phyloP scores from a whole-genome alignment of 2,113 vertebrate genomes.

The Datnioides undecimradiatus region DNA sequence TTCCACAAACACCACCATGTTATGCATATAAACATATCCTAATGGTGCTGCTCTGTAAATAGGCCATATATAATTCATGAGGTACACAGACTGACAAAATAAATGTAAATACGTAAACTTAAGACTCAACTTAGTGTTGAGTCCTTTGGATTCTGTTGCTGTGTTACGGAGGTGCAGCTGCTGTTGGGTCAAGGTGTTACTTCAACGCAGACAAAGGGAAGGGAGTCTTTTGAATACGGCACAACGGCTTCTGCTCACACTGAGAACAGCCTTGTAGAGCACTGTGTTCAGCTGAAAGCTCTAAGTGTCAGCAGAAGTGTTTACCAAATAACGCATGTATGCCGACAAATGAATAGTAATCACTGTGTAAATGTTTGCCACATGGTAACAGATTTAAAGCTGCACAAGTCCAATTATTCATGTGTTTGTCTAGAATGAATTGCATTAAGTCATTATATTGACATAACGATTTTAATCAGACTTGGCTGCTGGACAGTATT shows the following conservation, averaged over 20 bases:
- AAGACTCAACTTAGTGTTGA: conserved; percentile 1
- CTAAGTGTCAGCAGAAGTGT: conserved; percentile 59
- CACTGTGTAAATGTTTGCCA: conserved; percentile 66
- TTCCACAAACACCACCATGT: conserved; percentile 55
- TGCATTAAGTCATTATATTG: conserved; percentile 41
- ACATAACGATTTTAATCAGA: conserved; percentile 48
- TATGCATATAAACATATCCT: conserved; percentile 69
- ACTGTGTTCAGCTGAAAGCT: neutral
- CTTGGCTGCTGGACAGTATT: conserved; percentile 11
- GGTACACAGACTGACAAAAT: conserved; percentile 51
- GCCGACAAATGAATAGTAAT: conserved; percentile 57
- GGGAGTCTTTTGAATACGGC: neutral
- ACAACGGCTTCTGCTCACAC: neutral
- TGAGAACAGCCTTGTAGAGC: neutral
- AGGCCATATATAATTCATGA: conserved; percentile 63
- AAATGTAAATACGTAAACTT: conserved; percentile 40
- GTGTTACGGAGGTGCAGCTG: neutral
- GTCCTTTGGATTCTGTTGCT: neutral
- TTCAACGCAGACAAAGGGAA: neutral
- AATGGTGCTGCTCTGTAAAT: conserved; percentile 53
- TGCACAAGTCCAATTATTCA: conserved; percentile 49
- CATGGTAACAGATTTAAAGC: conserved; percentile 56
- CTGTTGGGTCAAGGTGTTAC: neutral
- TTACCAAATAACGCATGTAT: conserved; percentile 50
- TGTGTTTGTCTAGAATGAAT: conserved; percentile 56